phyloP scores from a whole-genome alignment of 2,888 invertebrate species.

The Diaphora mendica region DNA sequence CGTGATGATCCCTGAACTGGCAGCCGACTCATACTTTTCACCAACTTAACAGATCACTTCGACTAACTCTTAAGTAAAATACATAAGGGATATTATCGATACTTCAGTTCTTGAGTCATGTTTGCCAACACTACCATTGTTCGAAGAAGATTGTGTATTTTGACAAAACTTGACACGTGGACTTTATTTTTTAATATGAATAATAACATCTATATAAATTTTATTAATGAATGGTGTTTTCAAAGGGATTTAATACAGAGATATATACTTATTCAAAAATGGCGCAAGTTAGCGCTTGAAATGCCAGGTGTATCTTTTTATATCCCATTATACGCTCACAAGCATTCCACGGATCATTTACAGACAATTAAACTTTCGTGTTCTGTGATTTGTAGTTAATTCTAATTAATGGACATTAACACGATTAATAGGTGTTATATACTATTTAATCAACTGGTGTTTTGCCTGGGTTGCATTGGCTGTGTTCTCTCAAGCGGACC shows the following conservation, averaged over 20 bases:
- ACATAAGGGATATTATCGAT: slow-evolving; percentile 25
- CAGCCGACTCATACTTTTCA: slow-evolving; percentile 31
- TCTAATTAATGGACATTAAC: not conserved
- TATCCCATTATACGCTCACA: not conserved
- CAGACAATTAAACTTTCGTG: not conserved
- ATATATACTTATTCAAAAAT: slow-evolving; percentile 1
- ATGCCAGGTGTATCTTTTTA: slow-evolving; percentile 2
- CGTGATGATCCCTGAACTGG: slow-evolving; percentile 34
- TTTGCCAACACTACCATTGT: slow-evolving; percentile 44
- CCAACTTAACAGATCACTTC: slow-evolving; percentile 17
- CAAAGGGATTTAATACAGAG: slow-evolving; percentile 42
- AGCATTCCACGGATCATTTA: not conserved
- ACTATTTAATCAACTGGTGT: not conserved
- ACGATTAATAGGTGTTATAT: not conserved
- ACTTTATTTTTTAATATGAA: slow-evolving; percentile 30
- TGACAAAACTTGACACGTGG: slow-evolving; percentile 52
- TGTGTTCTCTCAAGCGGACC: no score
- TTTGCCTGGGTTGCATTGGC: not conserved
- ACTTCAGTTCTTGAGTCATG: slow-evolving; percentile 5
- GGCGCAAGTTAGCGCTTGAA: slow-evolving; percentile 5
- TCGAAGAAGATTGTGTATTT: slow-evolving; percentile 47
- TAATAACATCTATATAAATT: slow-evolving; percentile 30
- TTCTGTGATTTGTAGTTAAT: not conserved
- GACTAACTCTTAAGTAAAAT: slow-evolving; percentile 14
- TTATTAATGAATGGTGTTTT: slow-evolving; percentile 40